These are phyloP conservation scores for rat (Rattus norvegicus) DNA, from an alignment of 2,113 vertebrate species.

Conservation along the genomic window DNA sequence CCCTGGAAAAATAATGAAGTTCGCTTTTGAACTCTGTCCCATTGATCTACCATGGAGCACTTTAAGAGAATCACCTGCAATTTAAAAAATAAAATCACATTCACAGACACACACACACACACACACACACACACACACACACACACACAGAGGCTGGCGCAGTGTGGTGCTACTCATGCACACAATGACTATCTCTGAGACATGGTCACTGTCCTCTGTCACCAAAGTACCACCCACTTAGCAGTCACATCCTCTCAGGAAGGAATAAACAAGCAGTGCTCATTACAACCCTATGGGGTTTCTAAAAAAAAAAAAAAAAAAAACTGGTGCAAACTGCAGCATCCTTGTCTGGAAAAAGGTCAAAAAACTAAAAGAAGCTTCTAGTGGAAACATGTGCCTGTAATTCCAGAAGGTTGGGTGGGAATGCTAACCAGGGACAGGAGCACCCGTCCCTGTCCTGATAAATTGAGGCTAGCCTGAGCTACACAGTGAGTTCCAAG, in stretches of 20 bases:
- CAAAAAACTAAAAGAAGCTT: neutral
- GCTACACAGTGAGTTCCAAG: neutral
- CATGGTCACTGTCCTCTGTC: neutral
- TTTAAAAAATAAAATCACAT: neutral
- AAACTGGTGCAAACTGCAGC: neutral
- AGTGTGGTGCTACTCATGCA: neutral
- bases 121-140: neutral
- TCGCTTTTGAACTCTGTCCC: neutral
- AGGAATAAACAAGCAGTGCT: neutral
- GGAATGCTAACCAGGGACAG: neutral
- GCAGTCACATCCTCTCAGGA: neutral
- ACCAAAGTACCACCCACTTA: neutral
- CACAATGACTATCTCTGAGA: neutral
- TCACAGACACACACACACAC: neutral
- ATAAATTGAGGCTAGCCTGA: neutral
- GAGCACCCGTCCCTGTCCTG: neutral
- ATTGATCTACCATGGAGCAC: neutral
- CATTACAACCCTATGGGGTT: neutral
- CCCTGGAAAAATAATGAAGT: constrained; percentile 84
- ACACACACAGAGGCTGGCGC: neutral
- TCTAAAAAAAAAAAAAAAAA: neutral
- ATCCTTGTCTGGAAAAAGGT: neutral
- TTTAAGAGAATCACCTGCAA: constrained; percentile 35
- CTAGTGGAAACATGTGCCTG: neutral
- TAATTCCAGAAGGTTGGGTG: neutral